Evolutionary conservation across 1,140 invertebrate species (phyloP), one percentile per base, ranked within the genome.

Genomic region (Oryctes rhinoceros): DNA sequence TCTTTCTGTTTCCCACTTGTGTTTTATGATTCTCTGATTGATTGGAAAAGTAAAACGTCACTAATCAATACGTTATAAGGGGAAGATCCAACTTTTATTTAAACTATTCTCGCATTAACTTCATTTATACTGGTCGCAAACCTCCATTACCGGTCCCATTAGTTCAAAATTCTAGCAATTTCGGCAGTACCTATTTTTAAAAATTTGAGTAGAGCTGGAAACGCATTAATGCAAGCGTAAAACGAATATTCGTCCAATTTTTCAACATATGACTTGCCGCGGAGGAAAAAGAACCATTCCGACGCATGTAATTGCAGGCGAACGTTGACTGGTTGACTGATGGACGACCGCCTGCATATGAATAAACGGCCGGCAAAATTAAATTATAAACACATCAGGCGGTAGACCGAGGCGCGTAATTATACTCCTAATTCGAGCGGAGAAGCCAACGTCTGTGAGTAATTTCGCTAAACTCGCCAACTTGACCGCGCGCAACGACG

Each of bases 301-400:
- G 47, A 44, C 24, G 15, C 20, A 59, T 18, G 13, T 62, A 80
- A 80, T 78, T 80, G 62, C 65, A 71, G 24, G 13, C 35, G 15
- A 30, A 30, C 24, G 24, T 30, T 30, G 53, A 59, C 53, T 44
- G 53, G 0, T 35, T 24, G 9, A 24, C 53, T 15, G 65, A 71
- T 71, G 37, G 65, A 71, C 65, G 65, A 13, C 20, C 4, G 18
- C 18, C 4, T 13, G 18, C 35, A 24, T 71, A 71, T 71, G 65
- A 71, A 71, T 30, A 71, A 71, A 15, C 35, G 65, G 20, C 65
- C 18, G 65, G 6, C 24, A 15, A 71, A 71, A 71, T 71, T 71
- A 71, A 71, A 71, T 71, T 71, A 71, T 71, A 71, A 71, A 71
- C 24, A 71, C 65, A 71, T 71, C 65, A 71, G 24, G 65, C 65